Base-by-base conservation (phyloP, 2,113 vertebrate genomes). In the Takifugu bimaculatus region DNA sequence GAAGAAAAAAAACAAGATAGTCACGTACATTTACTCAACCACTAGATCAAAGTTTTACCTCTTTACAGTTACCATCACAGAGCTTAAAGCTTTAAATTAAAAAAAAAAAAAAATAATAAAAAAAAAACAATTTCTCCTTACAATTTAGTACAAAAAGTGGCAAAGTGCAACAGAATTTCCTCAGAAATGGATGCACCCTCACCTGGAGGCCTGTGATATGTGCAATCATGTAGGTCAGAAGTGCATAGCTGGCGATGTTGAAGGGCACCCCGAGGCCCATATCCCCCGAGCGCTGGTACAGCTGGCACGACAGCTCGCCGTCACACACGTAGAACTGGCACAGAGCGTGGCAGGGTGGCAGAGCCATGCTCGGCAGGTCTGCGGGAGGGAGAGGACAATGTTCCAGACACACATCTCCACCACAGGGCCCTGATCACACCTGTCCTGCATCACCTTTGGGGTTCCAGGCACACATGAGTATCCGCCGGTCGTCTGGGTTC, bases 201-300 rank as follows among this genome's bases (percentile, higher is more conserved):
- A 98, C 97, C 94, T 95, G 91, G 14, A 98, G 91, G 57, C 92
- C 93, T 0, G 96, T 95, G 81, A 99, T 86, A 70, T 98, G 96
- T 14, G 97, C 96, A 2, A 99, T 94, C 96, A 99, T 98, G 85
- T 94, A 97, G 0, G 95, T 98, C 14, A 99, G 94, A 44, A 99
- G 87, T 3, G 96, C 89, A 1, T 98, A 98, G 90, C 97, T 99
- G 88, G 96, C 95, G 5, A 98, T 95, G 79, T 98, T 99, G 84
- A 99, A 99, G 27, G 97, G 97, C 44, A 99, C 96, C 0, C 96
- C 97, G 5, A 99, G 91, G 11, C 97, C 97, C 92, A 99, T 98
- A 63, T 99, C 97, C 54, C 92, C 95, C 0, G 97, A 98, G 54
- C 96, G 90, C 87, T 99, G 97, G 82, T 98, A 99, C 49, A 98